Conservation (phyloP, 1,140 invertebrate genomes). For the Penaeus indicus region DNA sequence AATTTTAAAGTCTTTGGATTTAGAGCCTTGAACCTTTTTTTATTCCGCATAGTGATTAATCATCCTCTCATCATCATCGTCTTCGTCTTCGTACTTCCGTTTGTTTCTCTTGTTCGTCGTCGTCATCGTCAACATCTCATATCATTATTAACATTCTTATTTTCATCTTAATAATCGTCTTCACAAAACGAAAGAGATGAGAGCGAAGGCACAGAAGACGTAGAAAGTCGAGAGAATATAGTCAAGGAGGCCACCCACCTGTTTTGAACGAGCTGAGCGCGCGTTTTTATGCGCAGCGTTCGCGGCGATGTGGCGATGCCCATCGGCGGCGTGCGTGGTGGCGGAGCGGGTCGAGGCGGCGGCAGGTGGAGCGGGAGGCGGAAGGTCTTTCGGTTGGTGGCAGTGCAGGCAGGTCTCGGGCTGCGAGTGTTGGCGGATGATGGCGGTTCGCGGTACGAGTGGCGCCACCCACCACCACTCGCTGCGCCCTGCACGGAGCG, state of each 20-base stretch:
- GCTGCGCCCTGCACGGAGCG: slow-evolving; percentile 67
- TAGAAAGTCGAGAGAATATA: neutral
- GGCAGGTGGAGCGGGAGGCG: slow-evolving; percentile 84
- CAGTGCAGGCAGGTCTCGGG: slow-evolving; percentile 75
- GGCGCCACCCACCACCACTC: slow-evolving; percentile 63
- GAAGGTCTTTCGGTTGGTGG: slow-evolving; percentile 68
- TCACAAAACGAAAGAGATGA: no score
- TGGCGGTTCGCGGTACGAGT: slow-evolving; percentile 71
- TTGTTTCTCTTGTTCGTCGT: no score
- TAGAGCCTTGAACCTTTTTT: no score
- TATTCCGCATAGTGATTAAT: no score
- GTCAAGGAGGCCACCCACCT: slow-evolving; percentile 77
- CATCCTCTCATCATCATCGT: no score
- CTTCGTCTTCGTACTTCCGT: no score
- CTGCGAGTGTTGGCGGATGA: slow-evolving; percentile 91
- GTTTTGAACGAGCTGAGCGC: slow-evolving; percentile 96
- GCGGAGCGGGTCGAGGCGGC: slow-evolving; percentile 75
- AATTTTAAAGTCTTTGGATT: no score
- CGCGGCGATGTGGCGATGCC: slow-evolving; percentile 97
- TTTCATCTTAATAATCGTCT: no score
- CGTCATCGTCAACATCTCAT: no score
- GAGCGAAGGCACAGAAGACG: no score
- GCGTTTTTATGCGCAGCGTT: slow-evolving; percentile 95
- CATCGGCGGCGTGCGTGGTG: slow-evolving; percentile 77
- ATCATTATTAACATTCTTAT: no score